Evolutionary conservation across 2,113 vertebrate species (phyloP).

Genomic region (Notarius quadriscutis): DNA sequence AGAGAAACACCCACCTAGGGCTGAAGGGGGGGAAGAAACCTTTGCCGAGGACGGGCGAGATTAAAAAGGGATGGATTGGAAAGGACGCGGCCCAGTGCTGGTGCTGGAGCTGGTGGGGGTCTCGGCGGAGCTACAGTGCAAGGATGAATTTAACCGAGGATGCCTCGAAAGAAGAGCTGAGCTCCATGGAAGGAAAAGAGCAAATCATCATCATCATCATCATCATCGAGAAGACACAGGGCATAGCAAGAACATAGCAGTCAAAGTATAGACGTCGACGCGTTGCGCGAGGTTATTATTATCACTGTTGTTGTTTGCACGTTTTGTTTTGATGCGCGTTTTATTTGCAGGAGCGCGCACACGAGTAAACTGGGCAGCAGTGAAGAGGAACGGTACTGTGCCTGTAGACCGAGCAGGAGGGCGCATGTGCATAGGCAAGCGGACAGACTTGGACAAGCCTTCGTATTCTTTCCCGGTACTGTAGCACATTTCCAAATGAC

Average conservation of each 20-base stretch:
- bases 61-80: constrained; percentile 79
- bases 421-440: constrained; percentile 78
- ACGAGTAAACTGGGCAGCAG: not conserved
- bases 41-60: constrained; percentile 85
- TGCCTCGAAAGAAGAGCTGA: constrained; percentile 55
- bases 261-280: constrained; percentile 13
- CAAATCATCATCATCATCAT: constrained; percentile 37
- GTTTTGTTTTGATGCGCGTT: constrained; percentile 23
- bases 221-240: constrained; percentile 38
- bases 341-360: constrained; percentile 27
- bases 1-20: constrained; percentile 67
- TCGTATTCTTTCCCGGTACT: constrained; percentile 31
- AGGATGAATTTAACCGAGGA: constrained; percentile 63
- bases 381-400: constrained; percentile 68
- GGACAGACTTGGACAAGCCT: constrained; percentile 70
- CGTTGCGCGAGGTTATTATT: not conserved
- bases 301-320: not conserved
- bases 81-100: constrained; percentile 76
- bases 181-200: constrained; percentile 34
- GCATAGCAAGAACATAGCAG: constrained; percentile 7
- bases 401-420: constrained; percentile 71
- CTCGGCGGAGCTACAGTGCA: constrained; percentile 61
- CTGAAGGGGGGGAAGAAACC: constrained; percentile 67
- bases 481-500: constrained; percentile 23
- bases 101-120: constrained; percentile 55